Base-by-base conservation (phyloP, 2,113 vertebrate genomes). In the Dendrocopos noguchii region DNA sequence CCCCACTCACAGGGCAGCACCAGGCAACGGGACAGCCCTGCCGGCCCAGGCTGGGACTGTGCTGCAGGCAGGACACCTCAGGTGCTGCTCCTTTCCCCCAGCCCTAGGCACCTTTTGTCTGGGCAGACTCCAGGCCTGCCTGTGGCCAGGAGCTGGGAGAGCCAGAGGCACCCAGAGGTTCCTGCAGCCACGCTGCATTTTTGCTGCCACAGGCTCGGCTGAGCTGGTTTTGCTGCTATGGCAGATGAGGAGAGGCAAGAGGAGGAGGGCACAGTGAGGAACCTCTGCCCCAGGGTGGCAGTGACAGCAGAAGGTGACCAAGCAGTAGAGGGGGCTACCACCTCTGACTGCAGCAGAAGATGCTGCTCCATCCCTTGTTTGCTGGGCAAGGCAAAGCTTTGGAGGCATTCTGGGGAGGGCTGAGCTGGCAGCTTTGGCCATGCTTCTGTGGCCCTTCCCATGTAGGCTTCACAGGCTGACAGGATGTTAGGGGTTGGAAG, bases 41-140 rank as follows among this genome's bases (percentile, higher is more conserved):
- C 64, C 78, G 87, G 24, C 75, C 84, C 59, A 44, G 64, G 86
- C 65, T 27, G 19, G 74, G 67, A 24, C 71, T 52, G 22, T 76
- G 76, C 25, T 52, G 19, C 42, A 82, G 76, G 19, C 81, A 61
- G 88, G 66, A 83, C 59, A 87, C 82, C 73, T 29, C 80, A 46
- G 61, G 56, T 61, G 25, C 67, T 56, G 65, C 71, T 86, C 1
- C 64, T 91, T 79, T 80, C 57, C 71, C 36, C 33, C 90, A 78
- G 92, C 44, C 77, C 60, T 39, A 21, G 27, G 3, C 87, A 93
- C 64, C 64, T 94, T 95, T 87, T 75, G 65, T 77, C 87, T 59
- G 64, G 56, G 82, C 36, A 42, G 52, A 42, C 46, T 76, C 63
- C n/a, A 83, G 5, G 31, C 52, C 42, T 82, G 50, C 64, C 81